Conservation (phyloP, 2,113 vertebrate genomes). For the Pachyramphus minor region DNA sequence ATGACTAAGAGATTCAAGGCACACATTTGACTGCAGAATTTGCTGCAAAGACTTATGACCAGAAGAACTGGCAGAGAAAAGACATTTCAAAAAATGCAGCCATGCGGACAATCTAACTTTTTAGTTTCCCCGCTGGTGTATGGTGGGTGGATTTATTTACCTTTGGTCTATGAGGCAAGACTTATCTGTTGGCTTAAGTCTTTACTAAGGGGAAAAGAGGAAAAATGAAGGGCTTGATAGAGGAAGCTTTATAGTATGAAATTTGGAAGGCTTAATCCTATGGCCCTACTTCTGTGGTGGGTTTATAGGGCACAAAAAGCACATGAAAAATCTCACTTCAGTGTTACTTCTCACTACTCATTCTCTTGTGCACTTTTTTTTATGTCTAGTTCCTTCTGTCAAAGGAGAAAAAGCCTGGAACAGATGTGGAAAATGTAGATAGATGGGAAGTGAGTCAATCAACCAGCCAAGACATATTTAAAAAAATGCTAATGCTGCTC, state of each 20-base stretch:
- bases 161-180: background rate
- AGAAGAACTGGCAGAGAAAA: background rate
- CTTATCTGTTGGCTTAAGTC: background rate
- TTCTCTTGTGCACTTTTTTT: background rate
- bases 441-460: background rate
- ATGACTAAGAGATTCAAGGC: background rate
- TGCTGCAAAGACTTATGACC: background rate
- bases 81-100: background rate
- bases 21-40: background rate
- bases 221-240: background rate
- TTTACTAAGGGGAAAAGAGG: background rate
- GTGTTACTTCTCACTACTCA: background rate
- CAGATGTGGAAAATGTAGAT: background rate
- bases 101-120: background rate
- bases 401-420: background rate
- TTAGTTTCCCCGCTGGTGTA: background rate
- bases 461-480: background rate
- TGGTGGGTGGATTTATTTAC: background rate
- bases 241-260: background rate
- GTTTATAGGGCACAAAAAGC: background rate
- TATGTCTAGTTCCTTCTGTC: background rate
- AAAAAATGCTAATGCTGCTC: background rate
- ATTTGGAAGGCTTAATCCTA: background rate
- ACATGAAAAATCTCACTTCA: background rate
- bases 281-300: background rate